Evolutionary conservation across 2,888 invertebrate genomes (phyloP).

Genomic region (Polia nebulosa): DNA sequence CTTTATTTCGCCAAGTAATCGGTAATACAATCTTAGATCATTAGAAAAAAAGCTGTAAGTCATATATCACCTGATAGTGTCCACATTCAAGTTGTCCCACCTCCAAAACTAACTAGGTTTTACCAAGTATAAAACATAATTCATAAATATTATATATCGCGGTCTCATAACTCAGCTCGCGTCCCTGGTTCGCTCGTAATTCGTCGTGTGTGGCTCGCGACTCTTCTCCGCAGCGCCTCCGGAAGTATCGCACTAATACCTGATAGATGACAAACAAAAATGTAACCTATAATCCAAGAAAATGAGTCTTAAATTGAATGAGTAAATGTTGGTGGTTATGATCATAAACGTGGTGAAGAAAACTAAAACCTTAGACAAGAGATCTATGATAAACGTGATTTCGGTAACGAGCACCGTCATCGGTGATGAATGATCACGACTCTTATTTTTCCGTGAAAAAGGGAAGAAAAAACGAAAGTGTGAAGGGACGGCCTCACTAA

Average conservation of each 20-base stretch:
- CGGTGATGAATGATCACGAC: slow-evolving; percentile 85
- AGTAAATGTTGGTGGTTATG: slow-evolving; percentile 57
- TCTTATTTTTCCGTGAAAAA: slow-evolving; percentile 85
- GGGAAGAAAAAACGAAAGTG: slow-evolving; percentile 83
- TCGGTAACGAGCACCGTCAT: slow-evolving; percentile 87
- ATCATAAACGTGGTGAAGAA: slow-evolving; percentile 65
- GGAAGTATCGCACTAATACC: slow-evolving; percentile 75
- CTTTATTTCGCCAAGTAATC: not conserved
- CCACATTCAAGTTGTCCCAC: slow-evolving; percentile 41
- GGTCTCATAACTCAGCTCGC: slow-evolving; percentile 85
- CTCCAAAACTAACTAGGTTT: slow-evolving; percentile 73
- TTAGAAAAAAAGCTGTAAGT: slow-evolving; percentile 7
- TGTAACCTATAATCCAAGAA: slow-evolving; percentile 59
- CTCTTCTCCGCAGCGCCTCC: slow-evolving; percentile 79
- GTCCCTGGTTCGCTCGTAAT: slow-evolving; percentile 86
- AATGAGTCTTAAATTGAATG: slow-evolving; percentile 69
- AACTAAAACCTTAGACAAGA: slow-evolving; percentile 89
- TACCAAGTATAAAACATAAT: slow-evolving; percentile 81
- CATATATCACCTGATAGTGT: slow-evolving; percentile 47
- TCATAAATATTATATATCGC: slow-evolving; percentile 86
- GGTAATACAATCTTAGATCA: slow-evolving; percentile 15
- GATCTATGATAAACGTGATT: slow-evolving; percentile 90
- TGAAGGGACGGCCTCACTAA: slow-evolving; percentile 82
- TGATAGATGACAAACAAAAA: slow-evolving; percentile 65
- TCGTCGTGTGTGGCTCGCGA: slow-evolving; percentile 90